phyloP scores from a whole-genome alignment of 1,140 invertebrate species.

The Drosophila navojoa region DNA sequence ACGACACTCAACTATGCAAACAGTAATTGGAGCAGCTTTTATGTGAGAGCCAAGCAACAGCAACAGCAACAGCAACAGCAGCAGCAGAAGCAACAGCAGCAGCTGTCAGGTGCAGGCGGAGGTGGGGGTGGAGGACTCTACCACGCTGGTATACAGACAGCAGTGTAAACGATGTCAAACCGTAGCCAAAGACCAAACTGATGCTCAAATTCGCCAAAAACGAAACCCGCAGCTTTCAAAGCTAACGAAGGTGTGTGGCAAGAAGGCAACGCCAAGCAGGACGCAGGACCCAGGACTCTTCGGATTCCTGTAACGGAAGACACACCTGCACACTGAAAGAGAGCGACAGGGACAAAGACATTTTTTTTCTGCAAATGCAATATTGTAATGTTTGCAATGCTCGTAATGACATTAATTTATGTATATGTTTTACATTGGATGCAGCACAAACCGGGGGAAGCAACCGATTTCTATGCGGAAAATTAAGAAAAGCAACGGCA shows the following conservation, averaged over 20 bases:
- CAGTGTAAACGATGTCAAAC: slow-evolving; percentile 61
- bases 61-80: too few relatives aligned
- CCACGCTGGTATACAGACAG: slow-evolving; percentile 28
- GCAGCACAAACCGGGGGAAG: slow-evolving; percentile 38
- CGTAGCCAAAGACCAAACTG: slow-evolving; percentile 68
- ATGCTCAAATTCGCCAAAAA: slow-evolving; percentile 55
- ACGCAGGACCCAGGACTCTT: slow-evolving; percentile 28
- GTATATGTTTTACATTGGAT: slow-evolving; percentile 72
- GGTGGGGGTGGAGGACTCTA: not conserved
- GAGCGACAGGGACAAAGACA: slow-evolving; percentile 11
- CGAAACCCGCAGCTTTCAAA: slow-evolving; percentile 48
- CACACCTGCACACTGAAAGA: not conserved
- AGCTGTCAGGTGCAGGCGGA: slow-evolving; percentile 15
- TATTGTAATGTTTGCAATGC: slow-evolving; percentile 65
- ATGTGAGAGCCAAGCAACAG: slow-evolving; percentile 31
- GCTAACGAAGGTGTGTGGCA: slow-evolving; percentile 49
- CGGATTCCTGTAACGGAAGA: slow-evolving; percentile 62
- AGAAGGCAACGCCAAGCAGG: slow-evolving; percentile 15
- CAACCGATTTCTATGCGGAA: slow-evolving; percentile 51
- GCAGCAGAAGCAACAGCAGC: not conserved
- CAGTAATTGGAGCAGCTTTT: slow-evolving; percentile 76
- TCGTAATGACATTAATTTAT: slow-evolving; percentile 69
- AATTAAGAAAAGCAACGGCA: slow-evolving; percentile 52
- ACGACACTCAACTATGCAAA: slow-evolving; percentile 81
- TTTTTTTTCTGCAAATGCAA: slow-evolving; percentile 73